Percentiles rank a stretch among this genome's conserved stretches.
Evolutionary conservation across 2,797 vertebrate genomes (phyloP).

Genomic region (Melanotaenia pygmaea): DNA sequence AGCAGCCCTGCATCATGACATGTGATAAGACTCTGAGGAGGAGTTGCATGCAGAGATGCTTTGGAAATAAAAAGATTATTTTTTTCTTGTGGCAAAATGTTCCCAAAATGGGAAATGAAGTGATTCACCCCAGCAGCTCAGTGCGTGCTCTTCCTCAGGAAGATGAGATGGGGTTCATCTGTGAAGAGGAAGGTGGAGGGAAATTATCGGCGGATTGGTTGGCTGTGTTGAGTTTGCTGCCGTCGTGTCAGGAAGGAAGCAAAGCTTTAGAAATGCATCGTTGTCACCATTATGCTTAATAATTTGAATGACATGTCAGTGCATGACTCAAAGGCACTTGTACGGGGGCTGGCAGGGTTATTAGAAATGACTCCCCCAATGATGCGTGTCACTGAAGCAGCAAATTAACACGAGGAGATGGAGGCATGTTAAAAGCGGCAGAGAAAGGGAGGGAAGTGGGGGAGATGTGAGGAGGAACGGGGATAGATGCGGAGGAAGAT

Average conservation of each 20-base stretch:
- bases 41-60: slow-evolving; percentile 57
- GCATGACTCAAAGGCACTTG: slow-evolving; percentile 75
- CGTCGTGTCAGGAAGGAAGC: slow-evolving; percentile 66
- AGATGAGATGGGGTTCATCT: slow-evolving; percentile 60
- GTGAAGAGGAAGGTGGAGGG: slow-evolving; percentile 18
- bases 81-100: slow-evolving; percentile 58
- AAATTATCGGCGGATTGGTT: slow-evolving; percentile 17
- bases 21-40: slow-evolving; percentile 66
- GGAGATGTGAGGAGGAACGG: slow-evolving; percentile 30
- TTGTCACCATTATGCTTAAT: slow-evolving; percentile 80
- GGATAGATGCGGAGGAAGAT: slow-evolving; percentile 64
- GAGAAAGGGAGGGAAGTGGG: slow-evolving; percentile 36
- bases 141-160: slow-evolving; percentile 59
- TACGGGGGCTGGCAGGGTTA: slow-evolving; percentile 72
- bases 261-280: slow-evolving; percentile 71
- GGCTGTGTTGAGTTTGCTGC: slow-evolving; percentile 49
- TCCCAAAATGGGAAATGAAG: slow-evolving; percentile 63
- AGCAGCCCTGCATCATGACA: slow-evolving; percentile 60
- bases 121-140: slow-evolving; percentile 67
- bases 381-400: slow-evolving; percentile 88
- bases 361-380: slow-evolving; percentile 83
- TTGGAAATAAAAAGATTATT: slow-evolving; percentile 64
- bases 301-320: slow-evolving; percentile 79
- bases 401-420: slow-evolving; percentile 86
- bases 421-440: slow-evolving; percentile 71